Evolutionary conservation across 2,797 vertebrate species (phyloP).

Genomic region (Sternarchorhynchus goeldii): DNA sequence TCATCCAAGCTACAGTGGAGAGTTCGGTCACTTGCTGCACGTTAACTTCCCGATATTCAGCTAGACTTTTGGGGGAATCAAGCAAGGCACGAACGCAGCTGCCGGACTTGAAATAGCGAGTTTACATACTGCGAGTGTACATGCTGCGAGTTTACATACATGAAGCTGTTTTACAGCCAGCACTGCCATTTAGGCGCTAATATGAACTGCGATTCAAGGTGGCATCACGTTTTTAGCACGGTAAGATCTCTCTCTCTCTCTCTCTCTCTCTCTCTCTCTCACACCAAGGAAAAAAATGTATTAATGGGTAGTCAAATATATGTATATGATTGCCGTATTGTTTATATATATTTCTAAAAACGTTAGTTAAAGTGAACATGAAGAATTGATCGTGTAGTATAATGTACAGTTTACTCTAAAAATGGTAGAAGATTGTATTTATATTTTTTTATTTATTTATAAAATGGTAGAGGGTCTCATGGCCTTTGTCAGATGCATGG

Average conservation of each 20-base stretch:
- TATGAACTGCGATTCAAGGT: constrained; percentile 63
- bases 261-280: constrained; percentile 30
- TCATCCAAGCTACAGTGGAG: constrained; percentile 11
- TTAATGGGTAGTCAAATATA: not conserved
- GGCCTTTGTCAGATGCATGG: too few species aligned
- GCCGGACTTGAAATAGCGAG: constrained; percentile 58
- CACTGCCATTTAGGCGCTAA: constrained; percentile 49
- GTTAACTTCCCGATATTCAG: not conserved
- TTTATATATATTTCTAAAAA: too few species aligned
- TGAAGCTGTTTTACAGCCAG: constrained; percentile 3
- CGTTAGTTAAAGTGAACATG: too few species aligned
- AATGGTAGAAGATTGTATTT: too few species aligned
- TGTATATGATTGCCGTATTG: too few species aligned
- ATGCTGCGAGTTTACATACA: constrained; percentile 46
- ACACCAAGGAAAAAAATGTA: not conserved
- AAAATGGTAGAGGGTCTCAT: too few species aligned
- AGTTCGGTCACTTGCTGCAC: not conserved
- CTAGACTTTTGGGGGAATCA: not conserved
- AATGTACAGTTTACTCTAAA: too few species aligned
- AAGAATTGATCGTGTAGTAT: too few species aligned
- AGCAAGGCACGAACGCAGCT: not conserved
- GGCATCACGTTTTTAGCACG: constrained; percentile 60
- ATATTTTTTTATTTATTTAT: too few species aligned
- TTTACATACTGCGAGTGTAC: constrained; percentile 50
- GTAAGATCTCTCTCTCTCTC: constrained; percentile 60